Base-by-base conservation (phyloP, 1,140 invertebrate species). In the Neodiprion virginianus region DNA sequence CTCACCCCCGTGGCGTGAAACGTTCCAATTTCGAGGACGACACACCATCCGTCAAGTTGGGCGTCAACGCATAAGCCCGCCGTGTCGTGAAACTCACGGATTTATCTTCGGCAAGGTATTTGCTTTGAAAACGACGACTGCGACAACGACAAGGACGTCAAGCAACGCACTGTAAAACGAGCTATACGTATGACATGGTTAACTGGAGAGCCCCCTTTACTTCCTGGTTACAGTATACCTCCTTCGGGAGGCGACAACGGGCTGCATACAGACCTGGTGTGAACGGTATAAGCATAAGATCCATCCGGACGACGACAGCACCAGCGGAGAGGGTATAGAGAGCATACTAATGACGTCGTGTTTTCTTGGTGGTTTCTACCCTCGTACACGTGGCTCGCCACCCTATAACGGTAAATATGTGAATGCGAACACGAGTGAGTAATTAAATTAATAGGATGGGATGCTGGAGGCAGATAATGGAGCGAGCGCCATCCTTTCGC, bases 381-480 rank as follows among this genome's bases (percentile, higher is more conserved):
- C 5, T 40, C 28, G 28, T 40, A 40, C 28, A 40, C 28, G 28
- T 5, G 28, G 28, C 53, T 14, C n/a, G 8, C 53, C 11, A 8
- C 53, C 11, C 11, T 17, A 12, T 61, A 12, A 17, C n/a, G 53
- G 53, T 17, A 61, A 61, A 61, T 61, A 61, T 61, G 53, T 61
- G 53, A 61, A 61, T 61, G 8, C n/a, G 53, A 61, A 61, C 53
- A 61, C 53, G 53, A 61, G 53, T 61, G 53, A 61, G 53, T 61
- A 61, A 61, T 61, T 61, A 61, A 61, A 61, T 61, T 61, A 61
- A 61, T 61, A 61, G 53, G 53, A 61, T 61, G 11, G 28, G 53
- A 12, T 61, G 53, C 53, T 61, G 53, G 53, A 12, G 53, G 53
- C 53, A 61, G 53, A 61, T 17, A 17, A 61, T 61, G 53, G 53